Base-by-base conservation (phyloP, 2,888 invertebrate species). In the Galeopsomyia nigrocyanea region DNA sequence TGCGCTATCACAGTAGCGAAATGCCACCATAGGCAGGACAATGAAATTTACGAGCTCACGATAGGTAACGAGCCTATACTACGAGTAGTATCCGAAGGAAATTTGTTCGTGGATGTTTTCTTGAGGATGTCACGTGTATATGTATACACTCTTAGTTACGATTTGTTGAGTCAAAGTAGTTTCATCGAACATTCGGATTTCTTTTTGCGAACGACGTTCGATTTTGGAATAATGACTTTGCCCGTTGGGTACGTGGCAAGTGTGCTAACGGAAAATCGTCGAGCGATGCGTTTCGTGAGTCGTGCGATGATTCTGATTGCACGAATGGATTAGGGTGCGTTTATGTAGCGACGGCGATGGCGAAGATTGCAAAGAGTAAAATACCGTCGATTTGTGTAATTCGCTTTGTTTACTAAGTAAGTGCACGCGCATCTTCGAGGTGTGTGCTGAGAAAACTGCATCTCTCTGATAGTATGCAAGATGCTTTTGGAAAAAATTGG, bases 31-130 rank as follows among this genome's bases (percentile, higher is more conserved):
- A 31, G 64, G 64, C 60, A 64, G 72, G 72, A 73, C 73, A 67
- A 70, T 63, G 73, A 74, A 74, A 74, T 74, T 74, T 74, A 74
- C 70, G 73, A 74, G 62, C 73, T 74, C 73, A 70, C 73, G 73
- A 74, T 47, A 57, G 61, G 57, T 73, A 73, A 73, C 73, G 66
- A 73, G 65, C 39, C 39, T 10, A n/a, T n/a, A n/a, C n/a, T n/a
- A 7, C 39, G 7, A 14, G 21, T 31, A 58, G n/a, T 51, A 63
- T 73, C 73, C 65, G 70, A 67, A 13, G 73, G 65, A 74, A 70
- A 74, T 74, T 74, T 74, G 73, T 70, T 70, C 57, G 39, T 0
- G 56, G 56, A 56, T 49, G 65, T 53, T 53, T 26, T 22, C 21
- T 21, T 26, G 10, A n/a, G 53, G 13, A 47, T 13, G 6, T 47